These are phyloP conservation scores for Laticauda colubrina DNA, from an alignment of 2,113 vertebrate genomes.

Conservation along the genomic window DNA sequence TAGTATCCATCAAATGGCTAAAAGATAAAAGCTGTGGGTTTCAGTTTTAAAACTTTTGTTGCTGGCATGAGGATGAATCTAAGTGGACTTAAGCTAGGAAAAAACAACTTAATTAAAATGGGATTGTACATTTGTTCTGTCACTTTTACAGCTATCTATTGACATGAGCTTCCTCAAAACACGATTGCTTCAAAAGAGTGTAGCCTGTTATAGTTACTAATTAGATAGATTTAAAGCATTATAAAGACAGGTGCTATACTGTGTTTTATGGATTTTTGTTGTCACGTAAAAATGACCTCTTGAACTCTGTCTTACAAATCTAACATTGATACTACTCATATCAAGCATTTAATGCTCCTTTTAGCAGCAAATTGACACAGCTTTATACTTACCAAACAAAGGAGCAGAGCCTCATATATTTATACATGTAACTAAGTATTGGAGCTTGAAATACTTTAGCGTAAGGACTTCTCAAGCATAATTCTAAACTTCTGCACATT, in stretches of 20 bases:
- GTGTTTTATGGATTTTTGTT: slow-evolving; percentile 31
- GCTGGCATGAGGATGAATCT: neutral
- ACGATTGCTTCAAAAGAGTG: slow-evolving; percentile 8
- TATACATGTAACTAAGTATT: neutral
- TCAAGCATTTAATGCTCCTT: slow-evolving; percentile 8
- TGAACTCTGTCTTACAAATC: slow-evolving; percentile 23
- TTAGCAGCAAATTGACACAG: neutral
- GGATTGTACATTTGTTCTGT: slow-evolving; percentile 22
- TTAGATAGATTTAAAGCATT: slow-evolving; percentile 33
- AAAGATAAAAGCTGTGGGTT: slow-evolving; percentile 2
- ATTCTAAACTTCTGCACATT: neutral
- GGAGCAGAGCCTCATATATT: neutral
- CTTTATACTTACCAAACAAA: slow-evolving; percentile 11
- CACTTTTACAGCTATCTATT: slow-evolving; percentile 19
- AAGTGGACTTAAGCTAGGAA: slow-evolving; percentile 2
- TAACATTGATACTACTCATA: neutral
- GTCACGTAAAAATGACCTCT: slow-evolving; percentile 27
- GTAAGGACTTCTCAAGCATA: neutral
- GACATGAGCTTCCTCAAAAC: slow-evolving; percentile 7
- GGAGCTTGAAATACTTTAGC: neutral
- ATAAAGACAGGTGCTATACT: slow-evolving; percentile 31
- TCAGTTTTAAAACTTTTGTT: slow-evolving; percentile 6
- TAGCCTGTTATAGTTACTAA: slow-evolving; percentile 30
- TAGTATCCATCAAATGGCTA: neutral
- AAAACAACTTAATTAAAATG: slow-evolving; percentile 15